A percentile compares a stretch with the other conserved stretches of the same genome.
Evolutionary conservation across 2,888 invertebrate species (phyloP).

Genomic region (Acanthosepion lycidas): DNA sequence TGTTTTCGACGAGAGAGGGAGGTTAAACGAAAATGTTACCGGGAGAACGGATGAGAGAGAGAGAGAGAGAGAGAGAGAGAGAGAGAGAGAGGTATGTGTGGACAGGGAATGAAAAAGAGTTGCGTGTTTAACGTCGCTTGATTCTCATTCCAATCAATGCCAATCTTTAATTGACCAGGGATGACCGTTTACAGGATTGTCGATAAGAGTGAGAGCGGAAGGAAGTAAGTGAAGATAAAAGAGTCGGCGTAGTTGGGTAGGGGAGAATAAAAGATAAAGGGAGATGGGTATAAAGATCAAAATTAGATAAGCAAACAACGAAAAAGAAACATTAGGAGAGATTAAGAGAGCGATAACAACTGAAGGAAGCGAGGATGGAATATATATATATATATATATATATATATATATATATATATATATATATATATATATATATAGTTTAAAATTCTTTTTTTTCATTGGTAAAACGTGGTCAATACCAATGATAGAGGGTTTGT

Average conservation of each 20-base stretch:
- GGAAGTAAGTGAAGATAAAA: background rate
- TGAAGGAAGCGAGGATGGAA: background rate
- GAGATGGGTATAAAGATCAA: too few relatives aligned
- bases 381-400: background rate
- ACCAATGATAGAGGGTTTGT: too few relatives aligned
- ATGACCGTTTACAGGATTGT: background rate
- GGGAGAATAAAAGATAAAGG: too few relatives aligned
- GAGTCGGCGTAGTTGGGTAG: too few relatives aligned
- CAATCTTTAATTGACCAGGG: background rate
- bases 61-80: background rate
- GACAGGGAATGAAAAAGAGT: background rate
- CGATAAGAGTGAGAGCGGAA: background rate
- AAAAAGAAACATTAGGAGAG: background rate
- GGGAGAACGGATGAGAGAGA: background rate
- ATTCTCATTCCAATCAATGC: background rate
- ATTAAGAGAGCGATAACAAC: background rate
- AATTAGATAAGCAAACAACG: too few relatives aligned
- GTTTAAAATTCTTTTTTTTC: too few relatives aligned
- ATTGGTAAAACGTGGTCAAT: too few relatives aligned
- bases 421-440: too few relatives aligned
- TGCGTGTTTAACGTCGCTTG: background rate
- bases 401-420: background rate
- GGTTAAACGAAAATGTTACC: too few relatives aligned
- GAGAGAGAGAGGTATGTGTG: background rate
- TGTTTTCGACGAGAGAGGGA: background rate